These are phyloP conservation scores for Osmerus eperlanus DNA, from an alignment of 2,113 vertebrate genomes.

Conservation along the genomic window DNA sequence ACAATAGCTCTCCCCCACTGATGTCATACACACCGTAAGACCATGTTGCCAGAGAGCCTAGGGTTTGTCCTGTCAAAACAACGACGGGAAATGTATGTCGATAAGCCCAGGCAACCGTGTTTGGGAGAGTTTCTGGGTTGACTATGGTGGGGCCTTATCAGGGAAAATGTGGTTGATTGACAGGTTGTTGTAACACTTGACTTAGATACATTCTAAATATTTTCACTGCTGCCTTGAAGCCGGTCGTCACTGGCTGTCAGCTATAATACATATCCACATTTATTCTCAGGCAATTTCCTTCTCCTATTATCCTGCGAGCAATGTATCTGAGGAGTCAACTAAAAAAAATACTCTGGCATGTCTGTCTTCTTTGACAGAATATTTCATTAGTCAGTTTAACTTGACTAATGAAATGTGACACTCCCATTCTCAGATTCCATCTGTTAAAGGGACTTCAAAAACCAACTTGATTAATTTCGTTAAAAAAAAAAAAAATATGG, in stretches of 20 bases:
- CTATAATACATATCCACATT: neutral
- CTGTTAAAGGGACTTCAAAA: conserved; percentile 37
- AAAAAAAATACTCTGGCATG: neutral
- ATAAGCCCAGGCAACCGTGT: neutral
- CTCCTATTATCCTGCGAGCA: conserved; percentile 7
- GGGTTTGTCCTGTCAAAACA: conserved; percentile 6
- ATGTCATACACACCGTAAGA: neutral
- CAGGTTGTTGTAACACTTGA: conserved; percentile 32
- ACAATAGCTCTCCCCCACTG: neutral
- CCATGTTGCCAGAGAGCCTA: neutral
- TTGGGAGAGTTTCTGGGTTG: neutral
- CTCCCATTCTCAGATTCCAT: conserved; percentile 24
- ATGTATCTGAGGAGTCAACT: neutral
- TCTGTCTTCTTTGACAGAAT: neutral
- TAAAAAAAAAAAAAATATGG: neutral
- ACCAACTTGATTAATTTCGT: conserved; percentile 38
- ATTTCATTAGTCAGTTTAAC: neutral
- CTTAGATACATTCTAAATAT: conserved; percentile 10
- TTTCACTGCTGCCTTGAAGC: neutral
- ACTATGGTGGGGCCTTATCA: conserved; percentile 4
- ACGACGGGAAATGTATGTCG: neutral
- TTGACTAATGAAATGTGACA: too few species aligned
- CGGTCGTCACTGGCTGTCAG: neutral
- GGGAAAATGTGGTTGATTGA: conserved; percentile 33
- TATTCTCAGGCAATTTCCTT: neutral